Conservation (phyloP, 2,797 vertebrate genomes). For the Lutjanus argentimaculatus region DNA sequence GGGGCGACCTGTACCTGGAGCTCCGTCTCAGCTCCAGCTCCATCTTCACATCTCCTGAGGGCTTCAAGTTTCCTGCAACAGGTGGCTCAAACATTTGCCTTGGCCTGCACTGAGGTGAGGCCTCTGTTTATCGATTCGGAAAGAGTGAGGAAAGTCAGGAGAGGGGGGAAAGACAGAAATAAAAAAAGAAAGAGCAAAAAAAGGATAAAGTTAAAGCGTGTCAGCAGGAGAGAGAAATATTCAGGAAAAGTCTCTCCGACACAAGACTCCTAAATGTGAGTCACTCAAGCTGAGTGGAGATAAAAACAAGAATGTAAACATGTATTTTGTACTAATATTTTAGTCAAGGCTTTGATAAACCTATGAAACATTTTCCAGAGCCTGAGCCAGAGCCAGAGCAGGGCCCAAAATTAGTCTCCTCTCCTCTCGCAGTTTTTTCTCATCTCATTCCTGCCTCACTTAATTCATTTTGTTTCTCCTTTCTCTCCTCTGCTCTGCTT, state of each 20-base stretch:
- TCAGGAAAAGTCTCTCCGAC: constrained; percentile 26
- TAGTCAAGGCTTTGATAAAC: constrained; percentile 61
- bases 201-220: constrained; percentile 26
- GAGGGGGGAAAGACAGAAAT: constrained; percentile 59
- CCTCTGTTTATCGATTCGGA: constrained; percentile 86
- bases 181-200: constrained; percentile 29
- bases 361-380: constrained; percentile 73
- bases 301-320: constrained; percentile 73
- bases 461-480: constrained; percentile 48
- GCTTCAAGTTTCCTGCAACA: constrained; percentile 87
- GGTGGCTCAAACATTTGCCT: constrained; percentile 91
- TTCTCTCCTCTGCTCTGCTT: constrained; percentile 58
- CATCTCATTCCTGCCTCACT: constrained; percentile 41
- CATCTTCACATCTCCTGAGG: constrained; percentile 84
- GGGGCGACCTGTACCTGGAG: constrained; percentile 78
- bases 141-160: constrained; percentile 64
- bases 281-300: constrained; percentile 39
- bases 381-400: constrained; percentile 42
- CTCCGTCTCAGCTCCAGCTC: constrained; percentile 64
- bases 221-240: constrained; percentile 45
- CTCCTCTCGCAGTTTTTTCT: constrained; percentile 23
- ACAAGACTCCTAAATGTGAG: constrained; percentile 27
- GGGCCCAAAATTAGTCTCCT: constrained; percentile 43
- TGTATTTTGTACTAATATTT: constrained; percentile 58
- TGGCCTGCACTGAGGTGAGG: constrained; percentile 84